Conservation (phyloP, 2,113 vertebrate species). For the Rhinolophus ferrumequinum region DNA sequence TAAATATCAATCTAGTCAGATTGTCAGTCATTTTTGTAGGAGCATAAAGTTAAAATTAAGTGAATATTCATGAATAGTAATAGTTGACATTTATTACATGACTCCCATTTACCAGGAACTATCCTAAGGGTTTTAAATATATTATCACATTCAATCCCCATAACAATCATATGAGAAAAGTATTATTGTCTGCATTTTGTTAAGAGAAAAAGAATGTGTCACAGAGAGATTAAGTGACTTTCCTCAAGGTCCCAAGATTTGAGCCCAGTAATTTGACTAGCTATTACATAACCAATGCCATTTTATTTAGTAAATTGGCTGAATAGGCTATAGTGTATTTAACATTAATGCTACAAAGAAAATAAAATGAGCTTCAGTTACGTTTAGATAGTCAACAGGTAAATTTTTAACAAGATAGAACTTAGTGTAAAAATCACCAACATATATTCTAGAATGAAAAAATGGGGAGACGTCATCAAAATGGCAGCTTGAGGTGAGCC, state of each 20-base stretch:
- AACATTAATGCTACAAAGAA: neutral
- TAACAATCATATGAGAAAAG: neutral
- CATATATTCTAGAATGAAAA: neutral
- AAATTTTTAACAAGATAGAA: neutral
- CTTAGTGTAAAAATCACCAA: neutral
- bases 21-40: neutral
- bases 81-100: neutral
- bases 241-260: neutral
- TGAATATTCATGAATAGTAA: neutral
- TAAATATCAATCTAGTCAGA: neutral
- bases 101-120: neutral
- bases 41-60: neutral
- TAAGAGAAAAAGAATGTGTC: neutral
- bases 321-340: neutral
- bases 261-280: neutral
- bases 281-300: neutral
- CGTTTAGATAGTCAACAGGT: neutral
- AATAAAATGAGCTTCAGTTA: neutral
- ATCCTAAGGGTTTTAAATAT: neutral
- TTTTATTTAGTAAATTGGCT: neutral
- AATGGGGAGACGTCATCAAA: too few species aligned
- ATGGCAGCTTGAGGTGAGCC: too few species aligned
- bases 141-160: neutral
- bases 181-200: neutral
- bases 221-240: neutral